These are phyloP conservation scores for Leontopithecus rosalia DNA, from an alignment of 2,797 vertebrate species.

Conservation along the genomic window DNA sequence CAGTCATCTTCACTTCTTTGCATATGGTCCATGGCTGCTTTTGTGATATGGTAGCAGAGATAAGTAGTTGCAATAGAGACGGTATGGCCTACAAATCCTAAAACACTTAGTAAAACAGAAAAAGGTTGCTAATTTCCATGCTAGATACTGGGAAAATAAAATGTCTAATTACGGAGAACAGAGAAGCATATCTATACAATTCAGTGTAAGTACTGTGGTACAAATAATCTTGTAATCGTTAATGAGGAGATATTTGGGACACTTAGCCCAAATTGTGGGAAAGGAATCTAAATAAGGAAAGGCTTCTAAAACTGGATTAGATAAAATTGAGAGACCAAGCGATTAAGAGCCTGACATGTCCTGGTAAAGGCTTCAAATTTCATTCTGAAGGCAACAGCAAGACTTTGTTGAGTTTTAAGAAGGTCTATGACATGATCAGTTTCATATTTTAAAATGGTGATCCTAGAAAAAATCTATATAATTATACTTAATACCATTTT, in stretches of 20 bases:
- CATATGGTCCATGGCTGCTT: neutral
- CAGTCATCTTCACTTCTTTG: neutral
- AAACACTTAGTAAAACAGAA: neutral
- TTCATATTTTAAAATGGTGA: neutral
- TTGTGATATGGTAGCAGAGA: neutral
- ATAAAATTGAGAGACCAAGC: neutral
- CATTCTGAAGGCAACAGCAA: neutral
- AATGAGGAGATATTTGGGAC: neutral
- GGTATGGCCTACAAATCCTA: neutral
- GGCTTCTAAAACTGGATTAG: neutral
- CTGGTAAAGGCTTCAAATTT: conserved; percentile 3
- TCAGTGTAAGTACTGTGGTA: neutral
- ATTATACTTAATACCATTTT: neutral
- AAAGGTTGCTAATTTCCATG: neutral
- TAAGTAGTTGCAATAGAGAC: neutral
- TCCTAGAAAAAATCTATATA: neutral
- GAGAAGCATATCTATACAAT: neutral
- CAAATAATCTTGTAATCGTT: neutral
- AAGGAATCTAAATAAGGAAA: neutral
- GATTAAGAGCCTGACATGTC: neutral
- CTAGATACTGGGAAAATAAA: neutral
- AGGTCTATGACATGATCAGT: neutral
- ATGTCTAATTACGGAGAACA: neutral
- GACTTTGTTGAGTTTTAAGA: neutral
- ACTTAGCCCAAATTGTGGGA: neutral